Percentiles rank a stretch among this genome's conserved stretches.
Evolutionary conservation across 2,797 vertebrate genomes (phyloP).

Genomic region (Threskiornis aethiopicus): DNA sequence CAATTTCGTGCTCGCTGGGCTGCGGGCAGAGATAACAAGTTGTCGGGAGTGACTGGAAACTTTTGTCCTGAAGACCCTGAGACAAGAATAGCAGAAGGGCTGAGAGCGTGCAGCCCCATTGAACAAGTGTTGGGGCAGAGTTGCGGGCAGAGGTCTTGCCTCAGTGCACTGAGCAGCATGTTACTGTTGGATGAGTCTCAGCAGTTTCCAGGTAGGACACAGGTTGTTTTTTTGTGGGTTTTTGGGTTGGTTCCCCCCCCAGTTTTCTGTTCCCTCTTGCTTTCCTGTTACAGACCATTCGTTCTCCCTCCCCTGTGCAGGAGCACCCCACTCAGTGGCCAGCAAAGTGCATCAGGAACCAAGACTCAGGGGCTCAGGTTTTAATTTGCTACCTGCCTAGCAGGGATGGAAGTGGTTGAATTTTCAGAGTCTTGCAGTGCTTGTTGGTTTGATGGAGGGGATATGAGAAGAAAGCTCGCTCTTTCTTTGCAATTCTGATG

Average conservation of each 20-base stretch:
- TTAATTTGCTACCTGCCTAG: background rate
- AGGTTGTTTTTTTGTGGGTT: background rate
- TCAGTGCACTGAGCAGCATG: constrained; percentile 8
- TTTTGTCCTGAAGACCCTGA: constrained; percentile 48
- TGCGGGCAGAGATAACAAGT: constrained; percentile 37
- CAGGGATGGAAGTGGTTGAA: background rate
- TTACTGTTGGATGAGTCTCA: constrained; percentile 68
- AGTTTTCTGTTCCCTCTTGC: background rate
- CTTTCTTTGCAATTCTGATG: background rate
- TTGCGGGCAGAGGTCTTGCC: background rate
- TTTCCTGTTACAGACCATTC: background rate
- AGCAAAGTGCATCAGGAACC: background rate
- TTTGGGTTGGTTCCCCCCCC: no score
- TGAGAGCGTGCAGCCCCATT: background rate
- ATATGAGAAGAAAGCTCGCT: background rate
- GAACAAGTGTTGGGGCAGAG: background rate
- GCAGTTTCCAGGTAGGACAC: constrained; percentile 62
- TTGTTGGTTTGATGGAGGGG: background rate
- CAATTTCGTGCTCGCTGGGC: background rate
- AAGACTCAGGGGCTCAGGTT: background rate
- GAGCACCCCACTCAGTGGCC: background rate
- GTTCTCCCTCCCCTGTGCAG: background rate
- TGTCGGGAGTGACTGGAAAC: constrained; percentile 24
- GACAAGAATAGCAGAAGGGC: constrained; percentile 27
- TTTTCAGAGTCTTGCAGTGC: background rate